phyloP scores from a whole-genome alignment of 2,888 invertebrate genomes.

The Lapara coniferarum region DNA sequence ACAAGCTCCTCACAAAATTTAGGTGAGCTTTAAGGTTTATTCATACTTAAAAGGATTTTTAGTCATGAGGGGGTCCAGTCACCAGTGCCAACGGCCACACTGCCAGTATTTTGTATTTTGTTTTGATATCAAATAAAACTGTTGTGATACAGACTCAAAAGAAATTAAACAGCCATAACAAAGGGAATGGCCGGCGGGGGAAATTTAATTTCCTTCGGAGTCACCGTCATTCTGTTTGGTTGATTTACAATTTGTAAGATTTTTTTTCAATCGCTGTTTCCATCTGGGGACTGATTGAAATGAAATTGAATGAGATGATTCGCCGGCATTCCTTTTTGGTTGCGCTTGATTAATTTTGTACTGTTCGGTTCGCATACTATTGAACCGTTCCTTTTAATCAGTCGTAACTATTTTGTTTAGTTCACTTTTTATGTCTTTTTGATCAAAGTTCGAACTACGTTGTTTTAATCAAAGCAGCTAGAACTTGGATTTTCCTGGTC shows the following conservation, averaged over 20 bases:
- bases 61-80: too few relatives aligned
- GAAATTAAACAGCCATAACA: conserved; percentile 20
- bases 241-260: conserved; percentile 28
- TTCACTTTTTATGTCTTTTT: neutral
- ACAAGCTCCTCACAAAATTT: too few relatives aligned
- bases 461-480: neutral
- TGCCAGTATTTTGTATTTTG: too few relatives aligned
- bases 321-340: conserved; percentile 30
- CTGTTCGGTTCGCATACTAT: neutral
- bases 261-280: conserved; percentile 28
- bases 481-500: neutral
- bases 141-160: conserved; percentile 13
- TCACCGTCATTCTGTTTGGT: conserved; percentile 29
- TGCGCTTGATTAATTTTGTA: conserved; percentile 30
- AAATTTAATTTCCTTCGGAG: conserved; percentile 29
- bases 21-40: too few relatives aligned
- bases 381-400: neutral
- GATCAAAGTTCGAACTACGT: too few relatives aligned
- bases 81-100: too few relatives aligned
- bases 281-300: conserved; percentile 30
- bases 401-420: neutral
- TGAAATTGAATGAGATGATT: conserved; percentile 34
- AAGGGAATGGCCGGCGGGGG: conserved; percentile 12
- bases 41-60: too few relatives aligned
- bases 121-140: too few relatives aligned